Percentiles rank a stretch among this genome's conserved stretches.
phyloP scores from a whole-genome alignment of 1,140 invertebrate species.

The Steinernema khuongi region DNA sequence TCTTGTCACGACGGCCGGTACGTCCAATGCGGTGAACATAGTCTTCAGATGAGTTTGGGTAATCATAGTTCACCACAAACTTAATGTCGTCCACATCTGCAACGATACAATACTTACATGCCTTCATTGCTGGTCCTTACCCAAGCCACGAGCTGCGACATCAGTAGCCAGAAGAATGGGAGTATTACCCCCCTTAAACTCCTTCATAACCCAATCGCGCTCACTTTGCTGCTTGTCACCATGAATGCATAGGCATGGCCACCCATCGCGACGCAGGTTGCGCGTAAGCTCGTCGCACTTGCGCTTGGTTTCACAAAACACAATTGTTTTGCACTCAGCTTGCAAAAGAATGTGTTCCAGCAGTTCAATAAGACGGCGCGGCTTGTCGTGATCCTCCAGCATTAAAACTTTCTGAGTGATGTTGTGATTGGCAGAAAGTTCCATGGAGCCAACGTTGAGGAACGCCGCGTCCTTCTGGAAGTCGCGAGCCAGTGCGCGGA shows the following conservation, averaged over 20 bases:
- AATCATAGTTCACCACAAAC: no score
- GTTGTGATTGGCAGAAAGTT: slow-evolving; percentile 95
- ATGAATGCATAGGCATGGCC: no score
- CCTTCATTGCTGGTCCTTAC: no score
- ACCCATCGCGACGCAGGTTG: slow-evolving; percentile 82
- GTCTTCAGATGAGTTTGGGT: no score
- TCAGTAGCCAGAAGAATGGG: no score
- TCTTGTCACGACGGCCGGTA: slow-evolving; percentile 79
- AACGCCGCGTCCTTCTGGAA: slow-evolving; percentile 85
- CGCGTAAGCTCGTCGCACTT: slow-evolving; percentile 89
- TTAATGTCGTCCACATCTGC: no score
- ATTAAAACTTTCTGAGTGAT: slow-evolving; percentile 66
- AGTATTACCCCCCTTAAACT: slow-evolving; percentile 89
- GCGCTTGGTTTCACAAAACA: slow-evolving; percentile 95
- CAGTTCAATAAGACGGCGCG: slow-evolving; percentile 44
- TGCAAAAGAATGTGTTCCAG: slow-evolving; percentile 43
- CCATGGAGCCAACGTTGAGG: no score
- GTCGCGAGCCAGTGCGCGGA: slow-evolving; percentile 82
- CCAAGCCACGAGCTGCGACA: no score
- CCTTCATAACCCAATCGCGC: slow-evolving; percentile 63
- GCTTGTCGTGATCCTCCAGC: slow-evolving; percentile 51
- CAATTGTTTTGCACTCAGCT: slow-evolving; percentile 63
- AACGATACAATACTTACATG: no score
- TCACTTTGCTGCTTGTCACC: slow-evolving; percentile 64
- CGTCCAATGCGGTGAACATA: no score